These are phyloP conservation scores for Phrynosoma platyrhinos DNA, from an alignment of 2,113 vertebrate species.

Conservation along the genomic window DNA sequence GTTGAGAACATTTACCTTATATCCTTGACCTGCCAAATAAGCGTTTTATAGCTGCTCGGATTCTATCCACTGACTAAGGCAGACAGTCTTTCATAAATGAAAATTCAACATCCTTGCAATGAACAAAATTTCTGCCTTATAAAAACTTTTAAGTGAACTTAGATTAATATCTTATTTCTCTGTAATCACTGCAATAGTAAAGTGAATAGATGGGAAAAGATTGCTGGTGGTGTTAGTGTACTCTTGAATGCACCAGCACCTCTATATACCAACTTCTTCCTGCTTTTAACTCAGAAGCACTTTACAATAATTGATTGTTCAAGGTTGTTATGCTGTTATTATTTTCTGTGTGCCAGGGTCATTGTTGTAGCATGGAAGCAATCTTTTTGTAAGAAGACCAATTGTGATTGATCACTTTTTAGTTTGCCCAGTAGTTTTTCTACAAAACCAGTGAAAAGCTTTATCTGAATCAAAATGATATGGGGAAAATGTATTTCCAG, in stretches of 20 bases:
- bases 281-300: background rate
- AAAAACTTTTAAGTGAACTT: background rate
- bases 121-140: background rate
- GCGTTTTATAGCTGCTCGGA: background rate
- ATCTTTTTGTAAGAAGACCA: background rate
- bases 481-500: background rate
- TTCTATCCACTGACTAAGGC: background rate
- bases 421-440: background rate
- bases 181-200: background rate
- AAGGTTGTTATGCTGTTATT: background rate
- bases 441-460: background rate
- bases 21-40: background rate
- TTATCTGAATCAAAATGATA: background rate
- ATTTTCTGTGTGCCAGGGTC: background rate
- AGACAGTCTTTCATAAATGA: background rate
- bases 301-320: conserved; percentile 6
- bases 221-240: background rate
- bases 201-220: background rate
- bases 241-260: background rate
- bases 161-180: background rate
- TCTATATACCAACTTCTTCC: background rate
- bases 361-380: background rate
- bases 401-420: background rate
- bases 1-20: background rate
- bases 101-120: background rate